Evolutionary conservation across 2,888 invertebrate genomes (phyloP), one percentile per base, ranked within the genome.

Genomic region (Andrena minutula): DNA sequence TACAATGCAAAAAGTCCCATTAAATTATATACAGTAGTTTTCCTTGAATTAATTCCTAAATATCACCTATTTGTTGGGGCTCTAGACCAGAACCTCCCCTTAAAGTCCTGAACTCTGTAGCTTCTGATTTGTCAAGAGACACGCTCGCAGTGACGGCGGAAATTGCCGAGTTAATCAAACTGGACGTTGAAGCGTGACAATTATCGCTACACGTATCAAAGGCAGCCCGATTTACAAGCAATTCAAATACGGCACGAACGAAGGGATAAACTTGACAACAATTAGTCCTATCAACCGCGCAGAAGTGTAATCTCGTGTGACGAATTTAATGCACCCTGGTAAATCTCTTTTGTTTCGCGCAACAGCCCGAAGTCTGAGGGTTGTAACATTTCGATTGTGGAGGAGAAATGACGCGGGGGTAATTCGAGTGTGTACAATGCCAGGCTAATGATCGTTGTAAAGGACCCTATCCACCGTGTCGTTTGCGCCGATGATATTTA

Each of bases 401-500:
- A 75, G 41, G 49, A 41, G 69, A 71, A 72, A 69, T 72, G 58
- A 51, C n/a, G 65, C 64, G 12, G 35, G 23, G 6, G 2, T 12
- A 47, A 16, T 64, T 23, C 58, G 30, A 56, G 23, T 0, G 23
- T 28, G 47, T 41, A 83, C 83, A 83, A 83, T 83, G 49, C 61
- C 0, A 1, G 47, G 63, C 58, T 83, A 83, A 83, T 83, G 77
- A 83, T 41, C 58, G 75, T 76, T 58, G 75, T 66, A 77, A 87
- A 69, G 77, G 76, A 85, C 53, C 75, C 64, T 20, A 41, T 65
- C 49, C 56, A 69, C 56, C 61, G 76, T 75, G 75, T 68, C 64
- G 66, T 75, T 87, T 78, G 75, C 58, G 28, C 73, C 69, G 73
- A 79, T 75, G 83, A 88, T 69, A 86, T 79, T 88, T 86, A 71